Percentiles rank a stretch among this genome's conserved stretches.
phyloP scores from a whole-genome alignment of 2,888 invertebrate genomes.

The Chrysina gloriosa region DNA sequence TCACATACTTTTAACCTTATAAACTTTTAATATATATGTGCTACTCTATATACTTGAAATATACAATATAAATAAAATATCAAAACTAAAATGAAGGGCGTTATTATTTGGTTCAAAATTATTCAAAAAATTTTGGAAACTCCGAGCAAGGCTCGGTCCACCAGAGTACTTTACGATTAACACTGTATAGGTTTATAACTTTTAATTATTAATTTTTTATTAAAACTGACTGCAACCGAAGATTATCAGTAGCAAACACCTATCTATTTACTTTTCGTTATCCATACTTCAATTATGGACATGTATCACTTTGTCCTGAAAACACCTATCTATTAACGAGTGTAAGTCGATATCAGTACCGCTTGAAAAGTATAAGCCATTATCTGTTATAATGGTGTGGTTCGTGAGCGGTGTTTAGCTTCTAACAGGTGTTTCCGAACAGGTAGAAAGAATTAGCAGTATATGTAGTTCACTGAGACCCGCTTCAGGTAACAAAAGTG shows the following conservation, averaged over 20 bases:
- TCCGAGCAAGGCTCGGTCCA: too few species aligned
- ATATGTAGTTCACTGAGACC: conserved; percentile 23
- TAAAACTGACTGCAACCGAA: background rate
- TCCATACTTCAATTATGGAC: conserved; percentile 3
- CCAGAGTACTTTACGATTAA: too few species aligned
- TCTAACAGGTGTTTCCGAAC: conserved; percentile 40
- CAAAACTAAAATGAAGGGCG: too few species aligned
- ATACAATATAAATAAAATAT: too few species aligned
- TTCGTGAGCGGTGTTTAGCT: conserved; percentile 29
- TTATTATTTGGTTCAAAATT: too few species aligned
- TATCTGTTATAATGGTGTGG: conserved; percentile 23
- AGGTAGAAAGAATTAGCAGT: conserved; percentile 40
- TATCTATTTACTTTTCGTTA: background rate
- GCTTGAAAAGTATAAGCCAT: conserved; percentile 31
- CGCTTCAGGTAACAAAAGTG: conserved; percentile 42
- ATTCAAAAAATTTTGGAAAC: too few species aligned
- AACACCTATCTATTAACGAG: conserved; percentile 22
- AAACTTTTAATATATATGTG: too few species aligned
- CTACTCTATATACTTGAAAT: too few species aligned
- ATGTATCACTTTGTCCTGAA: background rate
- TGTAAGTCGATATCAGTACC: conserved; percentile 27
- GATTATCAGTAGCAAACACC: background rate
- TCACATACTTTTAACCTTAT: too few species aligned
- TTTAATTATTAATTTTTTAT: too few species aligned
- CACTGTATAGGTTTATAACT: too few species aligned